Evolutionary conservation across 2,113 vertebrate genomes (phyloP), one percentile per base, ranked within the genome.

Genomic region (Apodemus speciosus): DNA sequence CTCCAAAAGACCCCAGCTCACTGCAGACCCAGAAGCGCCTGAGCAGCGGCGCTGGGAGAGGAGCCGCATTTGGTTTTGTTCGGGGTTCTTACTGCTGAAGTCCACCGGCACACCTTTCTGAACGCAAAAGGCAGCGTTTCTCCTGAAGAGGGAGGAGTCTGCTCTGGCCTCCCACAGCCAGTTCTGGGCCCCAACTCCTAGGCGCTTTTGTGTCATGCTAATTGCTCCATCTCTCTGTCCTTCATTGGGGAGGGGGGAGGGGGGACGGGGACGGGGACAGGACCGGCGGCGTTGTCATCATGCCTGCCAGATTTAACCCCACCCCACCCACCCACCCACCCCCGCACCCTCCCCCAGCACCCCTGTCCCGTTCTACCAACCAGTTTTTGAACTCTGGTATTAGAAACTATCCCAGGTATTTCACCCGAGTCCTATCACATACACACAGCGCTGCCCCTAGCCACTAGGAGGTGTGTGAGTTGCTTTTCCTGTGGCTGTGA

Each of bases 21-120:
- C 20, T 20, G 43, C 32, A 46, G 40, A 35, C 14, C 49, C 9
- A 1, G 88, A 11, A 72, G 40, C 79, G 30, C 51, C 66, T 21
- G 18, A 9, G 43, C 38, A 51, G 43, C 8, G 0, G 18, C 11
- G 0, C 0, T 1, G 25, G 53, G 27, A 1, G 0, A 51, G 66
- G 58, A 53, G 66, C 69, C 11, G 80, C 2, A 0, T 58, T 68
- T 92, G 91, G 25, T 91, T 94, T 94, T 83, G 84, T 72, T 92
- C 30, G 64, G 64, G 11, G 21, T 84, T 68, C 0, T 75, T 16
- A 43, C 43, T 58, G 43, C 27, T 58, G 62, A 62, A 66, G 64
- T 83, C 77, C 87, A 73, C 79, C 60, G 13, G 77, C 68, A 58
- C 87, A 88, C 62, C 69, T 94, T 87, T 58, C 21, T 51, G 25